Evolutionary conservation across 2,888 invertebrate genomes (phyloP).

Genomic region (Cataglyphis rosenhaueri): DNA sequence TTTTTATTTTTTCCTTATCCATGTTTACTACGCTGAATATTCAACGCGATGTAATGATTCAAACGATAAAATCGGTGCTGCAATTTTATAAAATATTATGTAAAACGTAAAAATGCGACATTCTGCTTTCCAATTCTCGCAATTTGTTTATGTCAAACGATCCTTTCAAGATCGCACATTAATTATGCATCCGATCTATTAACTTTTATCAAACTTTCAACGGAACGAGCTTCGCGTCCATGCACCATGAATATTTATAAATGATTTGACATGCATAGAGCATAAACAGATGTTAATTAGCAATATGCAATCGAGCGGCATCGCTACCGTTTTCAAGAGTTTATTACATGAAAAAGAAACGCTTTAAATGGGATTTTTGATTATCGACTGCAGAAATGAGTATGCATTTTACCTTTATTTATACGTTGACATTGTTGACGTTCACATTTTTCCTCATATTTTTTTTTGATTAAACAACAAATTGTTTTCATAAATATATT

Average conservation of each 20-base stretch:
- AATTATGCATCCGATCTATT: constrained; percentile 55
- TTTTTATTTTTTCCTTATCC: constrained; percentile 15
- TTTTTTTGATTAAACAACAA: constrained; percentile 14
- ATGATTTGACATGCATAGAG: constrained; percentile 57
- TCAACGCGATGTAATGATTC: constrained; percentile 40
- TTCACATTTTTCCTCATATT: constrained; percentile 4
- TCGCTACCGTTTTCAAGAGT: constrained; percentile 50
- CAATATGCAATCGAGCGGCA: constrained; percentile 58
- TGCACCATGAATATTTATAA: constrained; percentile 71
- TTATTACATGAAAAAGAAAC: constrained; percentile 46
- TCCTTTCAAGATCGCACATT: constrained; percentile 53
- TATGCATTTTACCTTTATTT: constrained; percentile 27
- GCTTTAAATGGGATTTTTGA: constrained; percentile 42
- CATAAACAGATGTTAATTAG: constrained; percentile 74
- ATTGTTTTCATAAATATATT: constrained; percentile 14
- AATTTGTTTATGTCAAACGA: constrained; percentile 48
- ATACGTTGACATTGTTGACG: not conserved
- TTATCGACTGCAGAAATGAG: constrained; percentile 14
- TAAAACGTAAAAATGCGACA: constrained; percentile 35
- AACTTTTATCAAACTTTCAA: constrained; percentile 55
- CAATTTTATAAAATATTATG: constrained; percentile 54
- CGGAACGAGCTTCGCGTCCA: constrained; percentile 42
- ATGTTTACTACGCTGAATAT: constrained; percentile 19
- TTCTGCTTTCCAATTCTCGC: constrained; percentile 43
- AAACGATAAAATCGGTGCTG: constrained; percentile 22